Base-by-base conservation (phyloP, 2,797 vertebrate species). In the Trematomus bernacchii region DNA sequence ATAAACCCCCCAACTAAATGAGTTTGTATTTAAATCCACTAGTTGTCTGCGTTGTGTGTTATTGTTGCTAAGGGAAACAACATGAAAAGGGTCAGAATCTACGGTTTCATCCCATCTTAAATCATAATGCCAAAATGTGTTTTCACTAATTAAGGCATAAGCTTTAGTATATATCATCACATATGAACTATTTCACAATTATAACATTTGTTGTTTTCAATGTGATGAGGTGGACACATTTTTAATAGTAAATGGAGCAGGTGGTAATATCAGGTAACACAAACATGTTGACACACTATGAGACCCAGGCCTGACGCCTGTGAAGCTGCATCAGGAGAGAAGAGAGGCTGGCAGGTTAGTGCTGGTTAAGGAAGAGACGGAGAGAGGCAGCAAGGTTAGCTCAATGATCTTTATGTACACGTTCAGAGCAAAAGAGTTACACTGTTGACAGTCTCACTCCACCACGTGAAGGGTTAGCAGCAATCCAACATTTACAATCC, bases 321-420 rank as follows among this genome's bases (percentile, higher is more conserved):
- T 62, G 53, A 71, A 84, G 77, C 73, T 68, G 61, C 27, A 62
- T 55, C n/a, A 66, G 77, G 71, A 61, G 76, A 84, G 70, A 33
- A 79, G 54, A 74, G 79, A 81, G 44, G 61, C 77, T 80, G 61
- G 44, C 14, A 19, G 73, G 89, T 94, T 92, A 93, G 93, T 92
- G 79, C 57, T 80, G 77, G 86, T 89, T 89, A 86, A 81, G 85
- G 71, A 78, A 70, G 37, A 84, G 65, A 74, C 27, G 0, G 78
- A 74, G 82, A 76, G 53, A 84, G 65, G 87, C 81, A 86, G 85
- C 77, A 58, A 63, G 23, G 78, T 86, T 73, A 85, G 81, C 69
- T 57, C 15, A 47, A 75, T 77, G 84, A 73, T 57, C 73, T 66
- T 76, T 33, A 76, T 66, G 65, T 73, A n/a, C 37, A 72, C 3